A percentile compares a stretch with the other conserved stretches of the same genome.
These are phyloP conservation scores for Pseudomyrmex gracilis DNA, from an alignment of 1,140 invertebrate species.

Conservation along the genomic window DNA sequence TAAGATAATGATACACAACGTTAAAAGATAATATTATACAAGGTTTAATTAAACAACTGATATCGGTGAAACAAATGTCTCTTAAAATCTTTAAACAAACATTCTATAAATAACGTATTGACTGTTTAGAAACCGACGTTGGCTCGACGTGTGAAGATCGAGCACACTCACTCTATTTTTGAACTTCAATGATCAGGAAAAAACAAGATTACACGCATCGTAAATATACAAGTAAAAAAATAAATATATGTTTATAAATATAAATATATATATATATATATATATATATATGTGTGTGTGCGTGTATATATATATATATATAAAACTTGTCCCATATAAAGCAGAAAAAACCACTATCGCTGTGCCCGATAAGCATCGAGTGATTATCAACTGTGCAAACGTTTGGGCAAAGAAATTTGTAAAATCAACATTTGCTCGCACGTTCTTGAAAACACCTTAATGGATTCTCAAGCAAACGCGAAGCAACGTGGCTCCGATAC, in stretches of 20 bases:
- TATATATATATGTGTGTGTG: no score
- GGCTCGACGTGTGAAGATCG: neutral
- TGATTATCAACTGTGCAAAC: conserved; percentile 57
- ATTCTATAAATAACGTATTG: neutral
- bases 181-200: conserved; percentile 10
- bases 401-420: conserved; percentile 43
- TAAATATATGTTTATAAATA: neutral
- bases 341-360: conserved; percentile 14
- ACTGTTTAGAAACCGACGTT: neutral
- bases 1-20: no score
- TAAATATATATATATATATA: no score
- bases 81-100: neutral
- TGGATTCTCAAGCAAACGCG: conserved; percentile 53
- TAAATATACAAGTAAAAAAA: conserved; percentile 5
- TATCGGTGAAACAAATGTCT: no score
- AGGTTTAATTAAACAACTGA: no score
- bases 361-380: conserved; percentile 30
- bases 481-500: conserved; percentile 24
- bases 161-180: neutral
- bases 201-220: neutral
- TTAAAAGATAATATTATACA: no score
- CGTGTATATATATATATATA: no score
- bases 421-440: conserved; percentile 49
- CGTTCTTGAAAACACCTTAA: conserved; percentile 52
- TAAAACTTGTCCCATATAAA: neutral